A percentile compares a stretch with the other conserved stretches of the same genome.
phyloP scores from a whole-genome alignment of 2,113 vertebrate genomes.

The Danio rerio region GRCz12tu NC_133186.1:30447001-30447500 shows the following conservation, averaged over 20 bases:
- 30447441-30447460: slow-evolving; percentile 33
- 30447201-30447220: slow-evolving; percentile 16
- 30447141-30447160: slow-evolving; percentile 23
- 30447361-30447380: slow-evolving; percentile 50
- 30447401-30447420: slow-evolving; percentile 49
- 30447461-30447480: slow-evolving; percentile 23
- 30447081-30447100: background rate
- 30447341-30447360: slow-evolving; percentile 59
- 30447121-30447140: slow-evolving; percentile 40
- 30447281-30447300: slow-evolving; percentile 76
- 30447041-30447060: background rate
- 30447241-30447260: slow-evolving; percentile 57
- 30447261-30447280: slow-evolving; percentile 73
- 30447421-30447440: slow-evolving; percentile 31
- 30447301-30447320: slow-evolving; percentile 70
- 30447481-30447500: slow-evolving; percentile 39
- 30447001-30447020: background rate
- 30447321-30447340: slow-evolving; percentile 65
- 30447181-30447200: slow-evolving; percentile 42
- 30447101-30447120: background rate
- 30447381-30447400: slow-evolving; percentile 45
- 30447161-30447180: slow-evolving; percentile 32
- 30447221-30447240: background rate
- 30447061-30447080: background rate
- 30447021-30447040: slow-evolving; percentile 7